A percentile compares a stretch with the other conserved stretches of the same genome.
Conservation (phyloP, 2,113 vertebrate species). For the Rattus rattus region DNA sequence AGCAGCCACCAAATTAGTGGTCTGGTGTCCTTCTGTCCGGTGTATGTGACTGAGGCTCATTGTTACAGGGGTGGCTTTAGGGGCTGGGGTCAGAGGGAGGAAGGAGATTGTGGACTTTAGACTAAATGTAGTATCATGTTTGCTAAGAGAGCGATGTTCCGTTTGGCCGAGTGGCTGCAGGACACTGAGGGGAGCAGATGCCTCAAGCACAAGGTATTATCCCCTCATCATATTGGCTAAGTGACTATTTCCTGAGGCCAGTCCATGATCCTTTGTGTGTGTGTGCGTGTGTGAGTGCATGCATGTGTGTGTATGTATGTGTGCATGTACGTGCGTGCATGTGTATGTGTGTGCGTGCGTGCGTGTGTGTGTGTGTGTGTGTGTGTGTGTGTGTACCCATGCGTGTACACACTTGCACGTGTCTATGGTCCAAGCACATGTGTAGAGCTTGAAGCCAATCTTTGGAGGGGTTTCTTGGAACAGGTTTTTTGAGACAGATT, state of each 20-base stretch:
- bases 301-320: not conserved
- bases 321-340: not conserved
- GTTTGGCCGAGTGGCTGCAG: accelerated
- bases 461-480: not conserved
- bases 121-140: accelerated
- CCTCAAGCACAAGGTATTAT: not conserved
- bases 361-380: no score
- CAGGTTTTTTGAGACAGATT: not conserved
- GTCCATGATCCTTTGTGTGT: not conserved
- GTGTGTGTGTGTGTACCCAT: no score
- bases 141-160: not conserved
- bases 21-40: not conserved
- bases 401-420: not conserved
- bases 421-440: not conserved
- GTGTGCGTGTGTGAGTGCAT: no score
- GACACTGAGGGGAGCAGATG: accelerated
- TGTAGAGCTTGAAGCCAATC: not conserved
- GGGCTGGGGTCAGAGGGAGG: not conserved
- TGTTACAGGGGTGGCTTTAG: not conserved
- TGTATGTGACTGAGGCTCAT: not conserved
- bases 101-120: not conserved
- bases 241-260: not conserved
- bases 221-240: accelerated
- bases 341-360: accelerated
- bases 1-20: not conserved